Evolutionary conservation across 2,113 vertebrate genomes (phyloP), one percentile per base, ranked within the genome.

Genomic region (Terrapene triunguis): DNA sequence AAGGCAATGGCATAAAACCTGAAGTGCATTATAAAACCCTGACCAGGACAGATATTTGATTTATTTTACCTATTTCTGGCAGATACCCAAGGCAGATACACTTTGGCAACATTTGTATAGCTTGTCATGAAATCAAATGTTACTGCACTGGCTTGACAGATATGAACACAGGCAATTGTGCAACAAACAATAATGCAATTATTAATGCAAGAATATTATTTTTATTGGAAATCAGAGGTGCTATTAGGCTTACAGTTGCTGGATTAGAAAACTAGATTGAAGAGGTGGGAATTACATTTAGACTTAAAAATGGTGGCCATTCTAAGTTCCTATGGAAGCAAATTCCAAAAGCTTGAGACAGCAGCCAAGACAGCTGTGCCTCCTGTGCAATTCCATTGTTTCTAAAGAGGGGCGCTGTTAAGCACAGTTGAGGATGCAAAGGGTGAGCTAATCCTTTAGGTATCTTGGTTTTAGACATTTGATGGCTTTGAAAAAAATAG

Each of bases 261-360:
- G 47, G 22, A 8, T 32, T 47, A 16, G 27, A 29, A n/a, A 1
- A 2, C 5, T 21, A 14, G 53, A 5, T 3, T 1, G 32, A 65
- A 80, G 53, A 53, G 0, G 1, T 57, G 11, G 7, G 0, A 10
- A 32, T 51, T 42, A 90, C 81, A 16, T 79, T n/a, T 74, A 7
- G 38, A 14, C 38, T 10, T 24, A 16, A 81, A 80, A 0, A 6
- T 0, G 27, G 62, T 10, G 1, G 8, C 32, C 89, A 51, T 80
- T 35, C 47, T 57, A 2, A 0, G 0, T 16, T 5, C 54, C 78
- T 21, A 78, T 0, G 81, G 79, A 72, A 44, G 0, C 0, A 44
- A 44, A 16, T 59, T 86, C 90, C 17, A 5, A 38, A 5, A 62
- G 54, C 17, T 35, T 1, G 1, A 25, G 0, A 0, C 42, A 72